Percentiles rank a stretch among this genome's conserved stretches.
Conservation (phyloP, 1,140 invertebrate species). For the Meteorus sp. region DNA sequence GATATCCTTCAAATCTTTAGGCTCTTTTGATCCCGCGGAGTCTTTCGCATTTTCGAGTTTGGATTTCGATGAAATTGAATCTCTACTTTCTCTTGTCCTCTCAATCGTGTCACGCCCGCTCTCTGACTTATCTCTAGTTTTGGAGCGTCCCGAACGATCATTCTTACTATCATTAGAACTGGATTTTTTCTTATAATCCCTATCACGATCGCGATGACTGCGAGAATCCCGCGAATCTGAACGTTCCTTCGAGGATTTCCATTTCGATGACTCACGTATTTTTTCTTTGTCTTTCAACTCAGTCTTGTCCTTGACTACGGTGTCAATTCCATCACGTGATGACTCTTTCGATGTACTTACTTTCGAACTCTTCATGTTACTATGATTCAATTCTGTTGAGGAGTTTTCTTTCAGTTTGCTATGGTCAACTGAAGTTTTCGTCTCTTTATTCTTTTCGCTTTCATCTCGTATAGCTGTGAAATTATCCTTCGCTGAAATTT, state of each 20-base stretch:
- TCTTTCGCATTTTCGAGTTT: conserved; percentile 32
- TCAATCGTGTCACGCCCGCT: conserved; percentile 13
- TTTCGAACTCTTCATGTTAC: conserved; percentile 37
- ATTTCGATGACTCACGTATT: conserved; percentile 35
- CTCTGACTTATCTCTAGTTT: conserved; percentile 26
- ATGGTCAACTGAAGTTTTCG: conserved; percentile 52
- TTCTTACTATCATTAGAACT: conserved; percentile 41
- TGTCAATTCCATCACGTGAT: conserved; percentile 44
- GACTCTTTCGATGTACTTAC: conserved; percentile 44
- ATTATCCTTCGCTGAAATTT: conserved; percentile 43
- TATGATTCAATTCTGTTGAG: conserved; percentile 39
- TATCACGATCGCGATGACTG: conserved; percentile 38
- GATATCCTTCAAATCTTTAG: conserved; percentile 54
- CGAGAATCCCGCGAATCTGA: conserved; percentile 34
- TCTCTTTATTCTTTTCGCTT: conserved; percentile 46
- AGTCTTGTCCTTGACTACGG: conserved; percentile 43
- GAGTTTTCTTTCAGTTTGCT: conserved; percentile 37
- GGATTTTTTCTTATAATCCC: conserved; percentile 38
- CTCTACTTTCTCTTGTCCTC: conserved; percentile 24
- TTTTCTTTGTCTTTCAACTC: conserved; percentile 47
- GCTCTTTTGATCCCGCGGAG: conserved; percentile 38
- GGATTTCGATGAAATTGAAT: conserved; percentile 39
- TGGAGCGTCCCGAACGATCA: conserved; percentile 38
- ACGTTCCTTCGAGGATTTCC: conserved; percentile 49
- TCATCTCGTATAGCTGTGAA: conserved; percentile 40